Base-by-base conservation (phyloP, 2,888 invertebrate species). In the Zhuqinia jingwanae region DNA sequence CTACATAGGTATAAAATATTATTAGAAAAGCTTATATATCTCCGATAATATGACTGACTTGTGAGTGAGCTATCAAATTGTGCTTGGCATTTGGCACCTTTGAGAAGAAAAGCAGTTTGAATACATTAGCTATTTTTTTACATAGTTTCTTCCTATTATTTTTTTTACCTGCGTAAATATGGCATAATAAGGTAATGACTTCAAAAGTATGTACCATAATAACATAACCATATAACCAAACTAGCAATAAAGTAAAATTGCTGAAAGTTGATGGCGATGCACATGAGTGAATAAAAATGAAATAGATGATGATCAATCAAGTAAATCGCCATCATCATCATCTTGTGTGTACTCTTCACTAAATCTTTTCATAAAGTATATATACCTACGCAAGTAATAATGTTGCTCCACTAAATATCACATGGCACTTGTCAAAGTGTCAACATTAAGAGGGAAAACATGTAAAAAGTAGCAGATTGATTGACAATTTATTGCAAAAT, bases 401-500 rank as follows among this genome's bases (percentile, higher is more conserved):
- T 70, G 68, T 82, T 36, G 70, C 70, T 79, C 87, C 70, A 81
- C 45, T 77, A 83, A 87, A 83, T 79, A 79, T 83, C 87, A 87
- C 82, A 82, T 87, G 82, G 82, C 87, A 87, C 79, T 58, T 87
- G 87, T 87, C 87, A 87, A 86, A 83, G 76, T 79, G 83, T 87
- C 87, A 79, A 68, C 83, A 56, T 50, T 50, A 53, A 79, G 42
- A 42, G 47, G 27, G 17, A 76, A n/a, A 68, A 81, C 77, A 63
- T 22, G 50, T 45, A 58, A 50, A 76, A 73, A 68, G 60, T 63
- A 36, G 36, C 36, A 36, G 36, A 53, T n/a, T 47, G 47, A 15
- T 53, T 87, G 83, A 58, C 83, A 68, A 68, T 83, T 82, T 84
- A 77, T 76, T 58, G 50, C 58, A 50, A 76, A 42, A 42, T 22